phyloP scores from a whole-genome alignment of 2,888 invertebrate genomes.

The Cerceris ruficornis region DNA sequence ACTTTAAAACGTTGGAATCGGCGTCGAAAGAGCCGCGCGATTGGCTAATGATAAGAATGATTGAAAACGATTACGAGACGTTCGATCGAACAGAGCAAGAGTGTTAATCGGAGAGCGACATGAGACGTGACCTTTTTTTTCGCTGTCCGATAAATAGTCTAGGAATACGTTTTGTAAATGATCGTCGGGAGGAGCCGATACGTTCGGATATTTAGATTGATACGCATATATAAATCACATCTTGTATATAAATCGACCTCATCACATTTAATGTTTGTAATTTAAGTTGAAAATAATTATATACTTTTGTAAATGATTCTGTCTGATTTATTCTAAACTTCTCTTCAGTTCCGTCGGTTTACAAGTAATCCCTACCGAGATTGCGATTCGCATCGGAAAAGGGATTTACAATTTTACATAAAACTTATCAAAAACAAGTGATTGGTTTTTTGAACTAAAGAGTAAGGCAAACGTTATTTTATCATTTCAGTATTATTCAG shows the following conservation, averaged over 20 bases:
- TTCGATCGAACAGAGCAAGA: not conserved
- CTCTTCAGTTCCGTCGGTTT: conserved; percentile 31
- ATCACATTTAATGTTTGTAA: conserved; percentile 20
- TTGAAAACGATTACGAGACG: not conserved
- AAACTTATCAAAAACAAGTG: conserved; percentile 10
- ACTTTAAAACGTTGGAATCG: conserved; percentile 1
- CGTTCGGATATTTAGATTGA: conserved; percentile 27
- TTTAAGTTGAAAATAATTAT: conserved; percentile 32
- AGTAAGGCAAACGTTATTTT: conserved; percentile 64
- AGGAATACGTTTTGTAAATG: not conserved
- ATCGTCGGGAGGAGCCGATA: not conserved
- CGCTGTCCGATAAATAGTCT: not conserved
- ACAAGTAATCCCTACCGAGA: conserved; percentile 27
- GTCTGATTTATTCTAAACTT: conserved; percentile 39
- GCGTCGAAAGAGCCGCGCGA: not conserved
- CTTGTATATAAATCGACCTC: conserved; percentile 41
- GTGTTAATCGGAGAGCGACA: too few species aligned
- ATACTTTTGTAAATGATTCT: conserved; percentile 27
- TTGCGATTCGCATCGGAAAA: conserved; percentile 5
- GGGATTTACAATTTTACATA: conserved; percentile 35
- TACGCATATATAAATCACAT: conserved; percentile 22
- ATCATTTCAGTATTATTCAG: conserved; percentile 77
- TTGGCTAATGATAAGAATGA: too few species aligned
- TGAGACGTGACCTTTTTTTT: too few species aligned
- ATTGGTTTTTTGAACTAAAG: conserved; percentile 48